Evolutionary conservation across 2,113 vertebrate genomes (phyloP).

Genomic region (Progne subis): DNA sequence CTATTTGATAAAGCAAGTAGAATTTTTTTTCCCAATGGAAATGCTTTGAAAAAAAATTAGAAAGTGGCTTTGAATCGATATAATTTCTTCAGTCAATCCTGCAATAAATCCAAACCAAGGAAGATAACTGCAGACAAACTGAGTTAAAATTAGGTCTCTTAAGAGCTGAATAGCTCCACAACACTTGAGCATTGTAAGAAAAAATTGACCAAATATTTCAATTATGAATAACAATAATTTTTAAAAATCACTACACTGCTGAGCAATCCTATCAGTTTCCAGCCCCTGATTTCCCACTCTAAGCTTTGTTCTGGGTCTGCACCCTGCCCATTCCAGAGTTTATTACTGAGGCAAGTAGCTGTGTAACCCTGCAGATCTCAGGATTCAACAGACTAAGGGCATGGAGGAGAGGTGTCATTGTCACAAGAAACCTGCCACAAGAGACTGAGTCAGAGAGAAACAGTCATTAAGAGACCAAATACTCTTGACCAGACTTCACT

Average conservation of each 20-base stretch:
- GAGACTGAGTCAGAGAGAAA: neutral
- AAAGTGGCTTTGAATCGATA: neutral
- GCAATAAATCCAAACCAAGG: neutral
- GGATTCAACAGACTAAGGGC: neutral
- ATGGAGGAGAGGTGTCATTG: neutral
- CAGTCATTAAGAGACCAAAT: neutral
- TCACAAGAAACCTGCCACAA: fast-evolving
- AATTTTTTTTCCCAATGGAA: neutral
- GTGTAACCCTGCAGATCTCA: neutral
- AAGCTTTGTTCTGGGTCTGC: neutral
- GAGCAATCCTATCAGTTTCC: neutral
- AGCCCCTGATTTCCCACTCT: neutral
- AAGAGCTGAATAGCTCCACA: neutral
- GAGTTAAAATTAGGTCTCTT: neutral
- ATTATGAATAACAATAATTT: neutral
- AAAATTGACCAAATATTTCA: neutral
- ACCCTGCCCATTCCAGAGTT: neutral
- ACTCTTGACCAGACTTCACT: neutral
- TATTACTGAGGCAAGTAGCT: neutral
- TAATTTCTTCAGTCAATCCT: neutral
- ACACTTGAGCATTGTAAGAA: neutral
- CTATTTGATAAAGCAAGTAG: neutral
- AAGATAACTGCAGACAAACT: neutral
- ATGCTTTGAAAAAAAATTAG: neutral
- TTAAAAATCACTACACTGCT: neutral